Evolutionary conservation across 2,888 invertebrate genomes (phyloP), one percentile per base, ranked within the genome.

Genomic region (Ectemnius continuus): DNA sequence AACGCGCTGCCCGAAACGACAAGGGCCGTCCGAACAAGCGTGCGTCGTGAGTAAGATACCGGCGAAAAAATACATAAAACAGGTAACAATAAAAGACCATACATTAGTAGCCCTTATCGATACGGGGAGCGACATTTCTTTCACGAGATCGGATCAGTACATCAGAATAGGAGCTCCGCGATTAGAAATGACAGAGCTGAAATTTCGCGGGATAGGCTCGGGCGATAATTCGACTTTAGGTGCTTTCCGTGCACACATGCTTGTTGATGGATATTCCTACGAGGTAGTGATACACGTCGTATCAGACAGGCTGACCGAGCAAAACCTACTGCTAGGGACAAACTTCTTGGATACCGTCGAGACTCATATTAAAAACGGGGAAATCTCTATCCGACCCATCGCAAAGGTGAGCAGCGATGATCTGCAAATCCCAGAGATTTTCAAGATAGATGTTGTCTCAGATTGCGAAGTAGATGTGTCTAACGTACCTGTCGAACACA

Each of bases 61-160:
- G 23, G 23, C 2, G 23, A 57, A 57, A 57, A 57, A 57, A 57
- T 57, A 57, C 18, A 18, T 18, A 11, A 57, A 57, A 18, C 2
- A 57, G 16, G 57, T 57, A 18, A 11, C n/a, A 14, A 57, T 57
- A n/a, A 20, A 20, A 57, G 57, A 13, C 57, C 18, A 20, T 57
- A 2, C n/a, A 20, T 3, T 16, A 1, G 0, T 57, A n/a, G 14
- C 57, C n/a, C n/a, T 57, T 14, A 57, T 57, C 18, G 57, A 57
- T 57, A 16, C 57, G 57, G 57, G 57, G 4, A 57, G 57, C 57
- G 57, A 57, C 18, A 57, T 57, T 57, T n/a, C n/a, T 8, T 18
- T 57, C n/a, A 57, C 16, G n/a, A n/a, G 57, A 2, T 2, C 57
- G 20, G 57, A 13, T 3, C 16, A 57, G 8, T 57, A 57, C 16